These are phyloP conservation scores for Orthosia gracilis DNA, from an alignment of 2,888 invertebrate genomes.

Conservation along the genomic window DNA sequence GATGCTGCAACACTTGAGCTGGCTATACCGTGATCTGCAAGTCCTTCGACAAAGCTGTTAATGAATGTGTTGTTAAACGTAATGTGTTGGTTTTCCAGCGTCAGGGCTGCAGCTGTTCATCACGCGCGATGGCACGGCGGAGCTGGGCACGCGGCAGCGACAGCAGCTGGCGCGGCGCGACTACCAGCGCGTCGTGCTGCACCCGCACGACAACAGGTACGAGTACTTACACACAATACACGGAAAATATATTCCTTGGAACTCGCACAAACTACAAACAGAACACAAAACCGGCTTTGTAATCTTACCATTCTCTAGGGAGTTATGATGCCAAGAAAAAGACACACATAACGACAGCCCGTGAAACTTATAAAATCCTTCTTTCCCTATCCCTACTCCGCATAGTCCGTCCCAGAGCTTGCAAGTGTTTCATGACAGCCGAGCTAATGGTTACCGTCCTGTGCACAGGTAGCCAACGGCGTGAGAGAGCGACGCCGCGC, in stretches of 20 bases:
- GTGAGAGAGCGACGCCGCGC: conserved; percentile 64
- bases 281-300: too few relatives aligned
- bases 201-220: conserved; percentile 85
- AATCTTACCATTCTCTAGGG: too few relatives aligned
- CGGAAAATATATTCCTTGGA: too few relatives aligned
- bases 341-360: neutral
- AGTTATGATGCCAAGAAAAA: neutral
- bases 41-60: too few relatives aligned
- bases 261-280: too few relatives aligned
- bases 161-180: conserved; percentile 91
- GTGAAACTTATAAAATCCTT: neutral
- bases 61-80: neutral
- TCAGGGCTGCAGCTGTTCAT: conserved; percentile 97
- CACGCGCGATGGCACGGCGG: conserved; percentile 97
- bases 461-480: conserved; percentile 81
- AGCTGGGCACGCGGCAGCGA: conserved; percentile 96
- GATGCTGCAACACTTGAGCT: too few relatives aligned
- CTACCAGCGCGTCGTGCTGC: conserved; percentile 86
- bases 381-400: neutral
- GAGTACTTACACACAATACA: neutral
- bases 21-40: neutral
- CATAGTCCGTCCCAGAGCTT: neutral
- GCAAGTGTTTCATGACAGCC: neutral
- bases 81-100: conserved; percentile 87
- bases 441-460: neutral